These are phyloP conservation scores for Myoxocephalus aenaeus DNA, from an alignment of 2,797 vertebrate genomes.

Conservation along the genomic window DNA sequence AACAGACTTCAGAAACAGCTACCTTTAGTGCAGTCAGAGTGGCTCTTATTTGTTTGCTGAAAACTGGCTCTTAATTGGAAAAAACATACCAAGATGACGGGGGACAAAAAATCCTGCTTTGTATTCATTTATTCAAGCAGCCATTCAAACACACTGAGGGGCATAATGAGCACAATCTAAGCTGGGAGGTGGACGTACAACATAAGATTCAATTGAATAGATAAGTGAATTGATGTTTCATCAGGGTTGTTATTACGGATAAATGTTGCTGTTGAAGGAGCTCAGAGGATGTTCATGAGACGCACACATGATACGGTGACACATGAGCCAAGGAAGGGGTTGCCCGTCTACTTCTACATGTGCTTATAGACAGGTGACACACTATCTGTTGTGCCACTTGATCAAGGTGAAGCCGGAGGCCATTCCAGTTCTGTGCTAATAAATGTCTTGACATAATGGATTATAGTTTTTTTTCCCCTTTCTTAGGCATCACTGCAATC, in stretches of 20 bases:
- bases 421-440: neutral
- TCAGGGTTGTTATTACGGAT: conserved; percentile 41
- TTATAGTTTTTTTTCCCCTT: too few relatives aligned
- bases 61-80: conserved; percentile 40
- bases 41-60: conserved; percentile 50
- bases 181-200: conserved; percentile 38
- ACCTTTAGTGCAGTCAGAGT: conserved; percentile 39
- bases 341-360: neutral
- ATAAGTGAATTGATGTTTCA: conserved; percentile 53
- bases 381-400: neutral
- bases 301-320: conserved; percentile 27
- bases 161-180: conserved; percentile 61
- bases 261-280: conserved; percentile 45
- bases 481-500: neutral
- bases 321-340: neutral
- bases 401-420: neutral
- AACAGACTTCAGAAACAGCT: conserved; percentile 23
- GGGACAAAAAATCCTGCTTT: conserved; percentile 35
- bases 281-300: conserved; percentile 34
- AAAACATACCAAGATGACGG: conserved; percentile 45
- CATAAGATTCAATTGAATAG: conserved; percentile 42
- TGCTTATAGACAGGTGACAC: neutral
- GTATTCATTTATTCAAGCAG: conserved; percentile 59
- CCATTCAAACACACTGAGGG: conserved; percentile 48
- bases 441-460: neutral